A percentile compares a stretch with the other conserved stretches of the same genome.
phyloP scores from a whole-genome alignment of 2,113 vertebrate genomes.

The Sinocyclocheilus maitianheensis region DNA sequence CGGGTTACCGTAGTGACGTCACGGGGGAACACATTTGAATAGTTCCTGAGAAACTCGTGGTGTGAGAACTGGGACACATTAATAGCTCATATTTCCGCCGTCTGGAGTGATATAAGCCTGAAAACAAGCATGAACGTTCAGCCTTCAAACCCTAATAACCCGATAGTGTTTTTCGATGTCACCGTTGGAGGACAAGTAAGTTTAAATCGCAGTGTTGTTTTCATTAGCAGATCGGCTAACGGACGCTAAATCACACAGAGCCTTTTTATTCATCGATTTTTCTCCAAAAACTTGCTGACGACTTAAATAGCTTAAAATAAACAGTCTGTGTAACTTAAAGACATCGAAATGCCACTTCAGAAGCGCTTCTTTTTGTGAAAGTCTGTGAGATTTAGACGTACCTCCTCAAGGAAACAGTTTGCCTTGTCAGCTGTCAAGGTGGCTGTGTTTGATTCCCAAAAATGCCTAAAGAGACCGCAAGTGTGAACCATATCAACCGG shows the following conservation, averaged over 20 bases:
- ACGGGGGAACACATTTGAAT: slow-evolving; percentile 13
- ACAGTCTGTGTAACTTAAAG: no score
- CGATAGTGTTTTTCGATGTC: slow-evolving; percentile 90
- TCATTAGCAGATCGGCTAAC: background rate
- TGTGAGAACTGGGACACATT: no score
- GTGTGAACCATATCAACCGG: no score
- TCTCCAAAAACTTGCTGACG: no score
- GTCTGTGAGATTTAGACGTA: no score
- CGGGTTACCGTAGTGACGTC: slow-evolving; percentile 4
- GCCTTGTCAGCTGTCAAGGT: no score
- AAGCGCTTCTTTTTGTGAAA: no score
- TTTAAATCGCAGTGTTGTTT: background rate
- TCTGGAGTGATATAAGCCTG: background rate
- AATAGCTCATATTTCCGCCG: background rate
- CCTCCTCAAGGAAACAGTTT: no score
- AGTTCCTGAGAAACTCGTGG: background rate
- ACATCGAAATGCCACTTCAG: no score
- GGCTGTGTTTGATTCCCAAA: no score
- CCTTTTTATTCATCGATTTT: background rate
- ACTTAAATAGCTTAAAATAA: no score
- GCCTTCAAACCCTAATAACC: slow-evolving; percentile 84
- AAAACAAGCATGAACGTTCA: slow-evolving; percentile 78
- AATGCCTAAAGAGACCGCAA: no score
- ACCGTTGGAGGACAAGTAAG: slow-evolving; percentile 91
- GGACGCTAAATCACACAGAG: background rate